Evolutionary conservation across 2,888 invertebrate species (phyloP).

Genomic region (Buathra laborator): DNA sequence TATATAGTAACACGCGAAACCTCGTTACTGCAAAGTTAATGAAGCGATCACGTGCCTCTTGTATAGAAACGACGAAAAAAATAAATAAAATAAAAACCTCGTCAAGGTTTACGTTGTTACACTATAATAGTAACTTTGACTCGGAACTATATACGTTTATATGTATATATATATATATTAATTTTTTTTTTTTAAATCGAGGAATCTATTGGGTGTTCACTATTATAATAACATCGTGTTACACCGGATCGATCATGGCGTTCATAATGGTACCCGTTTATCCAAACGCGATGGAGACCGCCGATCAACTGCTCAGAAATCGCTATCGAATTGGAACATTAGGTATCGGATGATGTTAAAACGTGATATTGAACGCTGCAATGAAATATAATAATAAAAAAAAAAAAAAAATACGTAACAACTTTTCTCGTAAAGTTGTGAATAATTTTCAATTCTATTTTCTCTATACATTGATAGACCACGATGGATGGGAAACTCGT

Average conservation of each 20-base stretch:
- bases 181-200: conserved; percentile 77
- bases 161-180: neutral
- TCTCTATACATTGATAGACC: conserved; percentile 85
- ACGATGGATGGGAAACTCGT: conserved; percentile 92
- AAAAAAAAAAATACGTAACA: neutral
- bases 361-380: conserved; percentile 2
- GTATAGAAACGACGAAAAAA: conserved; percentile 48
- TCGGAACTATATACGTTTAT: neutral
- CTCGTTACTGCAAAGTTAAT: conserved; percentile 69
- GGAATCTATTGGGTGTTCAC: conserved; percentile 95
- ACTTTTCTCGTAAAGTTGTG: conserved; percentile 8
- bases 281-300: conserved; percentile 91
- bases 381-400: neutral
- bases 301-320: conserved; percentile 88
- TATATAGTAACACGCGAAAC: conserved; percentile 78
- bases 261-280: conserved; percentile 93
- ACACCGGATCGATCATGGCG: conserved; percentile 94
- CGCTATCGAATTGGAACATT: conserved; percentile 91
- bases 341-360: conserved; percentile 85
- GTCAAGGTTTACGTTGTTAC: conserved; percentile 48
- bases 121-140: conserved; percentile 23
- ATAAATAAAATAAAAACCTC: conserved; percentile 7
- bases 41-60: conserved; percentile 61
- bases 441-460: conserved; percentile 2
- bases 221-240: conserved; percentile 93